Conservation (phyloP, 2,113 vertebrate species). For the Argyrosomus japonicus region DNA sequence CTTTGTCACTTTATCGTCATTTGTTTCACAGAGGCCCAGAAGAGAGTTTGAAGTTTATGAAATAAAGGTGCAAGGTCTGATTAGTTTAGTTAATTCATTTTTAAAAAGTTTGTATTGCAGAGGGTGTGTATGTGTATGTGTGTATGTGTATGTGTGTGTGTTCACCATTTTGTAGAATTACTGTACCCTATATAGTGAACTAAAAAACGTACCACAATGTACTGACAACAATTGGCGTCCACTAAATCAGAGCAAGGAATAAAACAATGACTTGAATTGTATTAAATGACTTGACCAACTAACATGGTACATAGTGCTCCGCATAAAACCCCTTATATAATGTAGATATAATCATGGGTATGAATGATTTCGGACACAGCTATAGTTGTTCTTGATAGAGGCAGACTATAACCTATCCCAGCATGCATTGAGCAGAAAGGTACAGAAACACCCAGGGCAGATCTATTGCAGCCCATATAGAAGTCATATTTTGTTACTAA, state of each 20-base stretch:
- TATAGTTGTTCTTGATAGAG: not conserved
- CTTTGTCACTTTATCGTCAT: slow-evolving; percentile 27
- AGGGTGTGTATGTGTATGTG: not conserved
- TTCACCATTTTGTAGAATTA: not conserved
- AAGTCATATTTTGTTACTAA: not conserved
- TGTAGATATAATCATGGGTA: not conserved
- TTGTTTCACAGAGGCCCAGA: slow-evolving; percentile 32
- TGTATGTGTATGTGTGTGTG: not conserved
- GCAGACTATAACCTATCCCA: not conserved
- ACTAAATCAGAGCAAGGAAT: not conserved
- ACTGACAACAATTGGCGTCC: not conserved
- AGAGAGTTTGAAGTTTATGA: slow-evolving; percentile 4
- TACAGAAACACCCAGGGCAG: not conserved
- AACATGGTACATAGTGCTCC: not conserved
- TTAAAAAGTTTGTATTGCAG: not conserved
- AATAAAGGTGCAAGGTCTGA: slow-evolving; percentile 13
- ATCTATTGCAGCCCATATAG: not conserved
- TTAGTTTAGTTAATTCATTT: not conserved
- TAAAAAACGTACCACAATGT: slow-evolving; percentile 15
- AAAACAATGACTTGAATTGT: not conserved
- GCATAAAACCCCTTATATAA: not conserved
- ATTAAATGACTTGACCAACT: not conserved
- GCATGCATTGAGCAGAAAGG: not conserved
- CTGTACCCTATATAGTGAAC: not conserved
- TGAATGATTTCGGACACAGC: not conserved